Conservation (phyloP, 1,140 invertebrate species). For the Dryas iulia region DNA sequence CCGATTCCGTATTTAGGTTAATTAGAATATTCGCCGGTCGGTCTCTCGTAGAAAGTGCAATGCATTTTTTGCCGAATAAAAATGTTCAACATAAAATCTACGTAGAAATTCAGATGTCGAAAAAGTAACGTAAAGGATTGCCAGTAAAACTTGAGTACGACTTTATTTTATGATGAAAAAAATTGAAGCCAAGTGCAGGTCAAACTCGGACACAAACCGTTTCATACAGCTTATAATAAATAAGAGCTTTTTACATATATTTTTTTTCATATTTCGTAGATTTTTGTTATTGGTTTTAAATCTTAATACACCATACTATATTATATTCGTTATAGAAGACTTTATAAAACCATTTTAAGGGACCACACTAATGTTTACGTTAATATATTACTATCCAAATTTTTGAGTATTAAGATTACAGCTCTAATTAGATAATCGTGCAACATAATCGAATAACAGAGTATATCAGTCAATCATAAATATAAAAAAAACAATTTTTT, state of each 20-base stretch:
- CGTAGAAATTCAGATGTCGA: constrained; percentile 7
- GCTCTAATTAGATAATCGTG: too few relatives aligned
- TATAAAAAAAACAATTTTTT: too few relatives aligned
- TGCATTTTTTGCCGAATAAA: constrained; percentile 11
- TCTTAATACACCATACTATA: too few relatives aligned
- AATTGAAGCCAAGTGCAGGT: not conserved
- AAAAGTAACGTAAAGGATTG: constrained; percentile 17
- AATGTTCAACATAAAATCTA: constrained; percentile 16
- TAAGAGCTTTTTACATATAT: not conserved
- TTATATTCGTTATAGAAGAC: too few relatives aligned
- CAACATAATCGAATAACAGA: too few relatives aligned
- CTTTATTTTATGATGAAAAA: not conserved
- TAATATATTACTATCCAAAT: too few relatives aligned
- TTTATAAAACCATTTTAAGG: too few relatives aligned
- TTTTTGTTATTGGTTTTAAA: too few relatives aligned
- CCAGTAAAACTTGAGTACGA: not conserved
- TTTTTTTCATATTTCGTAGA: too few relatives aligned
- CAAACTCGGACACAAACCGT: not conserved
- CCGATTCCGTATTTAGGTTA: constrained; percentile 34
- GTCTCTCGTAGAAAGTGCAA: constrained; percentile 18
- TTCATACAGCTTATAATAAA: not conserved
- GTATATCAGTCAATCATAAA: too few relatives aligned
- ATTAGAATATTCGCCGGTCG: constrained; percentile 31
- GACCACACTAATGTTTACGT: too few relatives aligned
- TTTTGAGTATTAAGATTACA: too few relatives aligned